These are phyloP conservation scores for Nasalis larvatus DNA, from an alignment of 2,113 vertebrate species.

Conservation along the genomic window DNA sequence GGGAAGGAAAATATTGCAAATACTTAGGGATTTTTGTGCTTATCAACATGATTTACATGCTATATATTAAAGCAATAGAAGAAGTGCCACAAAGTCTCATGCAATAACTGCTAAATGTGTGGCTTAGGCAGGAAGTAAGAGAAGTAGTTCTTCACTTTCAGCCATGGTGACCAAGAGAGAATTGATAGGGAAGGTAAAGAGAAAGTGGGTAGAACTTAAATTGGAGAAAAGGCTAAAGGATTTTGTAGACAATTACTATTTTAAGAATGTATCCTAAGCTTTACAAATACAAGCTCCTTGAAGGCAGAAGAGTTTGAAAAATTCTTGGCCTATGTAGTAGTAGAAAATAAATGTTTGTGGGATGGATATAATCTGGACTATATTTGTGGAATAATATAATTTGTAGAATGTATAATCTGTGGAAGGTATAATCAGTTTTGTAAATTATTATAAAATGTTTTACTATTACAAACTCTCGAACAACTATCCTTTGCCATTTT, in stretches of 20 bases:
- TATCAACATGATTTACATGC: not conserved
- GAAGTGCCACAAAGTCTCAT: not conserved
- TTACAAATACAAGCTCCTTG: not conserved
- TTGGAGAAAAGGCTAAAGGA: not conserved
- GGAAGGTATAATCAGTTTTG: not conserved
- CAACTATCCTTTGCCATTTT: not conserved
- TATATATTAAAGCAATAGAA: not conserved
- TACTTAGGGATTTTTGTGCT: not conserved
- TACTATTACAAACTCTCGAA: not conserved
- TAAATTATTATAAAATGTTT: not conserved
- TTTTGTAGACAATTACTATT: not conserved
- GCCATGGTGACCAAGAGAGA: not conserved
- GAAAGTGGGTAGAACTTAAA: not conserved
- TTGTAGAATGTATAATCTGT: not conserved
- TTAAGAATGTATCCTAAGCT: not conserved
- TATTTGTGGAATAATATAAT: not conserved
- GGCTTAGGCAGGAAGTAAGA: not conserved
- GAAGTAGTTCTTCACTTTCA: not conserved
- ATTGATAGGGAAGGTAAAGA: not conserved
- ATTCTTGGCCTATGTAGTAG: not conserved
- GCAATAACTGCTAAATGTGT: not conserved
- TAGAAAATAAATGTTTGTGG: slow-evolving; percentile 12
- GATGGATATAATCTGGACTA: not conserved
- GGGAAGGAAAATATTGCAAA: not conserved
- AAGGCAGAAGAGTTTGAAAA: slow-evolving; percentile 26